These are phyloP conservation scores for Panurus biarmicus DNA, from an alignment of 2,113 vertebrate species.

Conservation along the genomic window DNA sequence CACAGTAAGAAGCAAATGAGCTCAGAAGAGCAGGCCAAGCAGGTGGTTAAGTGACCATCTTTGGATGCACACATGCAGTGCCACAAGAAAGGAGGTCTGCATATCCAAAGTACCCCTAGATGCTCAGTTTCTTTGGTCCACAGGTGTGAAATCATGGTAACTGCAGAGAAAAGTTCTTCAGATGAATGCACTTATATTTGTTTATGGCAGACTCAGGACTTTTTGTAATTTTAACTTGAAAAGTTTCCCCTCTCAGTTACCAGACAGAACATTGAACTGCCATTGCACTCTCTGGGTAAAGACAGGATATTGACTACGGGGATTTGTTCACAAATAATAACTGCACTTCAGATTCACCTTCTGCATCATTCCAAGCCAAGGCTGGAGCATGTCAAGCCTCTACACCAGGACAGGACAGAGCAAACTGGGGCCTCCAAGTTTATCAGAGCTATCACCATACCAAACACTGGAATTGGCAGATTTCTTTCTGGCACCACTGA, in stretches of 20 bases:
- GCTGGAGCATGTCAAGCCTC: background rate
- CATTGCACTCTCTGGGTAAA: background rate
- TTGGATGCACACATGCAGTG: background rate
- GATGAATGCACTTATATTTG: background rate
- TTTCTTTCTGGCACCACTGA: background rate
- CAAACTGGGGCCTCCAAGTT: background rate
- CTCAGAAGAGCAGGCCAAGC: background rate
- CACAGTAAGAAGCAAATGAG: background rate
- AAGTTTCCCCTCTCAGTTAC: background rate
- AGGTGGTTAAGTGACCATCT: background rate
- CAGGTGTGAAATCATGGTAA: background rate
- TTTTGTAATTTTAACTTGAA: background rate
- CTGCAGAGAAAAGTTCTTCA: background rate
- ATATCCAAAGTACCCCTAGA: background rate
- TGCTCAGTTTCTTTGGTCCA: background rate
- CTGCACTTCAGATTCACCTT: background rate
- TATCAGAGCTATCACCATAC: background rate
- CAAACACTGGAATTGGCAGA: background rate
- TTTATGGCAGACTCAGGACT: background rate
- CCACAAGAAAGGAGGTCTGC: background rate
- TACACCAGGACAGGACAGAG: background rate
- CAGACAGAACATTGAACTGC: background rate
- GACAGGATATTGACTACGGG: background rate
- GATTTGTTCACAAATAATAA: background rate
- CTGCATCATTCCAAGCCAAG: background rate